Base-by-base conservation (phyloP, 2,797 vertebrate species). In the Muraenolepis orangiensis region DNA sequence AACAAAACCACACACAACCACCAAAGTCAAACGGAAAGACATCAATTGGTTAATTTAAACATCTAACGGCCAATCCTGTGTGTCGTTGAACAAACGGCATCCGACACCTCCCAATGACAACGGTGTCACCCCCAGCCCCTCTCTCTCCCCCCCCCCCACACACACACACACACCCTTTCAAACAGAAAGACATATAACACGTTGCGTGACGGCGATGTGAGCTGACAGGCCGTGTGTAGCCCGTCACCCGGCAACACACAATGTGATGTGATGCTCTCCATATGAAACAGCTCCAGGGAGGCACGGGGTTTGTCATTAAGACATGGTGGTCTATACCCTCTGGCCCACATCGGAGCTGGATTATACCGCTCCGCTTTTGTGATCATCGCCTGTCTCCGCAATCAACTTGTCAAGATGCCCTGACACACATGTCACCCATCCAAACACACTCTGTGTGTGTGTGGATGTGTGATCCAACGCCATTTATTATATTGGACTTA, bases 131-230 rank as follows among this genome's bases (percentile, higher is more conserved):
- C 61, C 46, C 20, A 66, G 42, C 6, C 7, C 31, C 26, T 34
- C 82, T 82, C 80, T 84, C 84, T 66, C 88, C 71, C 81, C 81
- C 83, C 69, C 84, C 11, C 82, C 80, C 79, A 46, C 70, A 78
- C 79, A n/a, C n/a, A n/a, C n/a, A n/a, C 87, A 11, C 64, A n/a
- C 13, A 16, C 72, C 61, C 73, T 84, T 84, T 90, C 84, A 87
- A 85, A 84, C 79, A 75, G 66, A 67, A 82, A 84, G 80, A 75
- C 51, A 76, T 79, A 75, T 69, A 73, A n/a, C n/a, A n/a, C n/a
- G 73, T 95, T 79, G 79, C 71, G 69, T 74, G 75, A 83, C 64
- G 69, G 73, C 82, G 76, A 91, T 87, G 68, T 34, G 71, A 83
- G 66, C 16, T 76, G 86, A 84, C 85, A 82, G 80, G 81, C 69